Base-by-base conservation (phyloP, 2,797 vertebrate species). In the Gallinago stenura region DNA sequence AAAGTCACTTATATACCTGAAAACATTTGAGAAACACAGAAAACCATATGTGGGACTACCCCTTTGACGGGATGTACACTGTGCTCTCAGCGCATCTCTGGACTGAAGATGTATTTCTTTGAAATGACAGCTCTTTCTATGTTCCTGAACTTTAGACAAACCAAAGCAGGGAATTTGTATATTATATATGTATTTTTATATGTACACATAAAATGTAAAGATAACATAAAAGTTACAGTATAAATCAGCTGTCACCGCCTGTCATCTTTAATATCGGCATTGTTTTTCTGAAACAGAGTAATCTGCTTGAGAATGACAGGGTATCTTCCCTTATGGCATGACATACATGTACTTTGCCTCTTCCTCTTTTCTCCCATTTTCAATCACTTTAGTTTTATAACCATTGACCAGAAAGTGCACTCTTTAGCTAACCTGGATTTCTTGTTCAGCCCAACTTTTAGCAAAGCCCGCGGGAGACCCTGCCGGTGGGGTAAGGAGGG, bases 91-190 rank as follows among this genome's bases (percentile, higher is more conserved):
- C 0, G 1, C 7, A 76, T 21, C 31, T 60, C 62, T 85, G 57
- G 37, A 81, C 68, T 60, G 70, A 73, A 75, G 43, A 76, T 79
- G 15, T 24, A 80, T 62, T 54, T 80, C 45, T 78, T 70, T 87
- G 39, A 84, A 89, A 81, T 35, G 53, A 88, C 43, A 85, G n/a
- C 9, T 85, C 39, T 37, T 54, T 90, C 56, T 54, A 8, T 66
- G 57, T 80, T 78, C 65, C 41, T 90, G 62, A 91, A 81, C 86
- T 92, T 82, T 15, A 70, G 37, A 56, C 53, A 35, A 90, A 95
- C n/a, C 6, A 6, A 76, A 83, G 57, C 33, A 91, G 21, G 43
- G 25, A 76, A 64, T 30, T 46, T 33, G 58, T 57, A 17, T 48
- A 89, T 73, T 83, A 91, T 53, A 37, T 11, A 58, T 33, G 12